These are phyloP conservation scores for Trichonephila inaurata DNA, from an alignment of 1,140 invertebrate species.

Conservation along the genomic window DNA sequence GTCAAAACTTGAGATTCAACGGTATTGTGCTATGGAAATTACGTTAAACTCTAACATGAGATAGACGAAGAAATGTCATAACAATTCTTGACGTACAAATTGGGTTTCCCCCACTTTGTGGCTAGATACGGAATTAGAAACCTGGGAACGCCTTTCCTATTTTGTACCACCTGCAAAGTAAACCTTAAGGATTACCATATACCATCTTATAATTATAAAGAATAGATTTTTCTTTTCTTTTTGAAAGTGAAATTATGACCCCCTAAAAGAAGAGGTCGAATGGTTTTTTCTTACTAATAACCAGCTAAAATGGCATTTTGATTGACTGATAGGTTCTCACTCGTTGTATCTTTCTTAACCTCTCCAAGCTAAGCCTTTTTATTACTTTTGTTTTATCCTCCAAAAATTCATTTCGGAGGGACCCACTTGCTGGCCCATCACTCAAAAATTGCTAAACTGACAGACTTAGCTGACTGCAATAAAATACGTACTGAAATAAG, in stretches of 20 bases:
- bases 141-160: not conserved
- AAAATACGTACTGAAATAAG: constrained; percentile 25
- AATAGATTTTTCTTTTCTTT: not conserved
- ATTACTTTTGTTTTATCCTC: not conserved
- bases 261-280: constrained; percentile 21
- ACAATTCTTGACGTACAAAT: constrained; percentile 12
- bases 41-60: not conserved
- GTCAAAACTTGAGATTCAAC: not conserved
- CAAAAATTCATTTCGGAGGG: constrained; percentile 2
- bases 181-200: not conserved
- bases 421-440: constrained; percentile 18
- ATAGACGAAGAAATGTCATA: not conserved
- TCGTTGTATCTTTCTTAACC: not conserved
- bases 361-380: not conserved
- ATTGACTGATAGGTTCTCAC: constrained; percentile 66
- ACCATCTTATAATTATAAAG: not conserved
- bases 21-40: not conserved
- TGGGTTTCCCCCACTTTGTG: not conserved
- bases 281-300: constrained; percentile 29
- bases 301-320: constrained; percentile 57
- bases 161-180: constrained; percentile 51
- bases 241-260: constrained; percentile 44
- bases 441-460: not conserved
- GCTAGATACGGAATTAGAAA: constrained; percentile 4
- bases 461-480: not conserved